Base-by-base conservation (phyloP, 2,888 invertebrate genomes). In the Siphonodentalium dalli region DNA sequence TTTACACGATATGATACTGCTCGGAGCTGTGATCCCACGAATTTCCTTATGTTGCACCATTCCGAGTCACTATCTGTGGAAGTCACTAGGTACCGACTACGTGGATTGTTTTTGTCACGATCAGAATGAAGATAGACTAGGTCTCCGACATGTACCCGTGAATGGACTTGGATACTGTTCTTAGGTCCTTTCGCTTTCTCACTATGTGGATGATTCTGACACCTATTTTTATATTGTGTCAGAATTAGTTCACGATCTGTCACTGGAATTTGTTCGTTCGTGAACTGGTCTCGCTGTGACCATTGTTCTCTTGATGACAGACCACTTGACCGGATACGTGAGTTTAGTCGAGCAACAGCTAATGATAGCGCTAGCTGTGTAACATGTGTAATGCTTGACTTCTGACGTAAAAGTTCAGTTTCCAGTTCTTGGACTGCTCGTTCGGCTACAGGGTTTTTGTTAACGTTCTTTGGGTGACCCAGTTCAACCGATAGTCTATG, bases 381-480 rank as follows among this genome's bases (percentile, higher is more conserved):
- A 13, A 65, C n/a, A 8, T 53, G 6, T 5, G 47, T 55, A 23
- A 46, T 34, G 7, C 11, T 33, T 21, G 62, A 59, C 23, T 68
- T 58, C 23, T 58, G 47, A 2, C 61, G 60, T n/a, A 69, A 39
- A 8, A 68, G 39, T 47, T 69, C 65, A 21, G 50, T 53, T 34
- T 60, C 58, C 6, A 70, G 45, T 51, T 72, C 69, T 21, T 52
- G 57, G 15, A 71, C 52, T n/a, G 66, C 66, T 28, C 54, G 58
- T 54, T 68, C 66, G 13, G 66, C 68, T 0, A 68, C 58, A 9
- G 67, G 65, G 41, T 66, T 69, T 43, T 68, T 67, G 67, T n/a
- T n/a, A n/a, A n/a, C n/a, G n/a, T n/a, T 66, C 38, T 62, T 68
- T 8, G 43, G 37, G 1, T 61, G 34, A 4, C 63, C 63, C 31